A percentile compares a stretch with the other conserved stretches of the same genome.
phyloP scores from a whole-genome alignment of 2,113 vertebrate species.

The Naja naja region DNA sequence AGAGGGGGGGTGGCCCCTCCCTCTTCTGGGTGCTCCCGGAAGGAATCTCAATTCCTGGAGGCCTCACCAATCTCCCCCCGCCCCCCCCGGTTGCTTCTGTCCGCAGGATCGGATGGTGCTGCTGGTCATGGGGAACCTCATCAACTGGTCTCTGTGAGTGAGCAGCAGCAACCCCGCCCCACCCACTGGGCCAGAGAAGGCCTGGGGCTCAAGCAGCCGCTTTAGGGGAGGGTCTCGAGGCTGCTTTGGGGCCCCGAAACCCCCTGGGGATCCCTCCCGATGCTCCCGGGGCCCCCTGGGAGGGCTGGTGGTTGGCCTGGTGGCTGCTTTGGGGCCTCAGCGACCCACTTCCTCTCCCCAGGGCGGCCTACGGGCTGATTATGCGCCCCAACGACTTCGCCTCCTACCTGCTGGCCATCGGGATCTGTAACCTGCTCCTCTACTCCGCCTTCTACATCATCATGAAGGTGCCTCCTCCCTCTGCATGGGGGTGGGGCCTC shows the following conservation, averaged over 20 bases:
- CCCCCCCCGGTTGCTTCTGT: conserved; percentile 9
- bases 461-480: conserved; percentile 83
- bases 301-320: neutral
- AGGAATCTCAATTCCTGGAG: neutral
- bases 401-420: conserved; percentile 95
- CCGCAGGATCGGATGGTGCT: conserved; percentile 94
- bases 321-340: neutral
- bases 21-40: neutral
- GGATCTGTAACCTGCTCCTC: conserved; percentile 97
- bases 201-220: neutral
- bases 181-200: neutral
- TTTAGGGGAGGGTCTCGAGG: neutral
- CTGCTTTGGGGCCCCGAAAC: neutral
- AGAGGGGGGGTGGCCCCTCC: conserved; percentile 52
- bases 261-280: neutral
- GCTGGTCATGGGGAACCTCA: conserved; percentile 93
- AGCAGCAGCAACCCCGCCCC: no score
- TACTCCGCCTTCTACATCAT: conserved; percentile 99
- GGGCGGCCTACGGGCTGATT: conserved; percentile 91
- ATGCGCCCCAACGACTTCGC: conserved; percentile 92
- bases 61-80: neutral
- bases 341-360: conserved; percentile 49
- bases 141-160: conserved; percentile 99
- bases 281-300: neutral
- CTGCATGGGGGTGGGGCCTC: no score